phyloP scores from a whole-genome alignment of 2,113 vertebrate genomes.

The Phyllostomus hastatus region DNA sequence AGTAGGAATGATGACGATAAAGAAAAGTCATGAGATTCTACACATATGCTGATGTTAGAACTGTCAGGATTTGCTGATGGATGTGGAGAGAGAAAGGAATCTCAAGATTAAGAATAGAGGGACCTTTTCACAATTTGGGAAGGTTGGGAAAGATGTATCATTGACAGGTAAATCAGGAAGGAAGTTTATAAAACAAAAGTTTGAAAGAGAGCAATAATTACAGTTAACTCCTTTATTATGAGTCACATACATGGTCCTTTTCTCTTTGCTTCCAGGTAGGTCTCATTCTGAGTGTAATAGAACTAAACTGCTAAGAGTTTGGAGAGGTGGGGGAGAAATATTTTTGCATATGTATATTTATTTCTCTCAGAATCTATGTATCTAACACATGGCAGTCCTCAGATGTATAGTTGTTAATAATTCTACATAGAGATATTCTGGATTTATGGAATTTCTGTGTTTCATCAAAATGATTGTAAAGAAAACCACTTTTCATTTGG shows the following conservation, averaged over 20 bases:
- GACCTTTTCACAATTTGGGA: not conserved
- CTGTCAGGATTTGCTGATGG: not conserved
- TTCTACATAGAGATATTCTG: not conserved
- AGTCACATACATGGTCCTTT: not conserved
- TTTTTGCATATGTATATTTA: not conserved
- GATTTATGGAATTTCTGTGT: not conserved
- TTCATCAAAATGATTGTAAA: constrained; percentile 28
- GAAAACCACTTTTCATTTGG: constrained; percentile 15
- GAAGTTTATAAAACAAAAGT: not conserved
- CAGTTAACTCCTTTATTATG: not conserved
- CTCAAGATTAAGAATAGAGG: not conserved
- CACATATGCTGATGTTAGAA: not conserved
- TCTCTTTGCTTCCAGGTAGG: not conserved
- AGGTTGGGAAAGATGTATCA: not conserved
- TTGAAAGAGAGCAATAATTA: constrained; percentile 11
- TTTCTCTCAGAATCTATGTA: not conserved
- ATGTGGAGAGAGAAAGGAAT: not conserved
- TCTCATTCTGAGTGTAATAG: not conserved
- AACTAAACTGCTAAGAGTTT: constrained; percentile 22
- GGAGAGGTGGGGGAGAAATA: not conserved
- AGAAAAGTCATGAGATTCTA: not conserved
- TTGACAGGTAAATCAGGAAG: constrained; percentile 2
- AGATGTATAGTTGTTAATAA: not conserved
- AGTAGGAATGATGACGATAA: not conserved
- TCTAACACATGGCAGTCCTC: not conserved